phyloP scores from a whole-genome alignment of 1,140 invertebrate genomes.

The Drosophila pseudoobscura region DNA sequence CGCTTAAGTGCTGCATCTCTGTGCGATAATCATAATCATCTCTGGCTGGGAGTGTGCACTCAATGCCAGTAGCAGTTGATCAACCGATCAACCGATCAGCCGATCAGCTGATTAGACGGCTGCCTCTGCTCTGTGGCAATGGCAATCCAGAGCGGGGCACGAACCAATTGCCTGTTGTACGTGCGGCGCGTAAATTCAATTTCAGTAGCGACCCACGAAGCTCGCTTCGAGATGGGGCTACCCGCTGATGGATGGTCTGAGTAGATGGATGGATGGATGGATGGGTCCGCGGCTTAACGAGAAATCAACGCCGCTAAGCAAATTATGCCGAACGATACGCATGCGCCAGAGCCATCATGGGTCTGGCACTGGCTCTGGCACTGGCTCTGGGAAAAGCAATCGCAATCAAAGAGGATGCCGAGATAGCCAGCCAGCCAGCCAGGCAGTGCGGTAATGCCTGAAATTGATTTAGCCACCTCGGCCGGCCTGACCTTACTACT shows the following conservation, averaged over 20 bases:
- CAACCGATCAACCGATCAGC: conserved; percentile 18
- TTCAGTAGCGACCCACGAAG: conserved; percentile 74
- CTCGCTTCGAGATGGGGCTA: conserved; percentile 15
- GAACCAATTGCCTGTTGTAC: conserved; percentile 72
- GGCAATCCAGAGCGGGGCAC: conserved; percentile 51
- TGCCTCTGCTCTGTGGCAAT: conserved; percentile 19
- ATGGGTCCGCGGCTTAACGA: conserved; percentile 64
- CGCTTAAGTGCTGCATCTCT: conserved; percentile 41
- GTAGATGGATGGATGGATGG: conserved; percentile 17
- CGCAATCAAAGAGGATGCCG: conserved; percentile 58
- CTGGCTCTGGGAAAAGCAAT: conserved; percentile 42
- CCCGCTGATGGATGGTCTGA: conserved; percentile 37
- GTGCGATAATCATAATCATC: conserved; percentile 56
- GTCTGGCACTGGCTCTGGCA: not conserved
- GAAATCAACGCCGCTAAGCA: conserved; percentile 81
- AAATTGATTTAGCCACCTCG: conserved; percentile 80
- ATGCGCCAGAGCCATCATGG: conserved; percentile 71
- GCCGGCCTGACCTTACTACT: conserved; percentile 78
- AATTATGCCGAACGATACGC: conserved; percentile 82
- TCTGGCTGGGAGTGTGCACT: conserved; percentile 18
- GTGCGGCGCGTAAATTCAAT: conserved; percentile 81
- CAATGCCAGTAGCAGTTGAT: conserved; percentile 66
- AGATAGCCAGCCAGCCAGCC: conserved; percentile 22
- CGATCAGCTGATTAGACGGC: conserved; percentile 63
- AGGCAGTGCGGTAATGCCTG: conserved; percentile 47